Evolutionary conservation across 2,113 vertebrate genomes (phyloP).

Genomic region (Maccullochella peelii): DNA sequence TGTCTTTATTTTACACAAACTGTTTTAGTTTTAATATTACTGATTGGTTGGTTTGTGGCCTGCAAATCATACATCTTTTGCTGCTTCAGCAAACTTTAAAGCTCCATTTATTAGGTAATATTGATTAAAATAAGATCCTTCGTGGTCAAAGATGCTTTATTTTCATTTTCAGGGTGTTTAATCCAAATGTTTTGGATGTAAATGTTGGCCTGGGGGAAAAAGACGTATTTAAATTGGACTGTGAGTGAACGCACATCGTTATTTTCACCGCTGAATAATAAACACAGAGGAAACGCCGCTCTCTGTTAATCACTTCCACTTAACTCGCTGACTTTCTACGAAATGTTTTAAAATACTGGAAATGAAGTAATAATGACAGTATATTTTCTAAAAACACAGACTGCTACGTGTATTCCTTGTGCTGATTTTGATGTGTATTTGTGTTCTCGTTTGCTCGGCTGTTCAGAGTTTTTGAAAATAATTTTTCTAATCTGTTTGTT

Average conservation of each 20-base stretch:
- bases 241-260: neutral
- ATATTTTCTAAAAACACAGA: conserved; percentile 37
- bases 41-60: neutral
- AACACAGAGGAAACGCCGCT: conserved; percentile 15
- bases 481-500: conserved; percentile 4
- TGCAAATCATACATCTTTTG: neutral
- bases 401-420: neutral
- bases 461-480: neutral
- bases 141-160: neutral
- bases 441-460: neutral
- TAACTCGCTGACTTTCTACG: conserved; percentile 22
- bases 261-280: neutral
- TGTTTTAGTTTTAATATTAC: neutral
- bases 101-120: neutral
- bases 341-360: conserved; percentile 51
- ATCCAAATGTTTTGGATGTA: neutral
- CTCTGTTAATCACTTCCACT: conserved; percentile 14
- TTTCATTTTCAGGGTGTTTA: neutral
- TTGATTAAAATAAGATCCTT: neutral
- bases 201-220: neutral
- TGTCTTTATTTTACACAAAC: neutral
- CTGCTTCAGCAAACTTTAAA: neutral
- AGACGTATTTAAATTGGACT: neutral
- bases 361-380: conserved; percentile 24
- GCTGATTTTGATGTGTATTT: neutral